phyloP scores from a whole-genome alignment of 2,113 vertebrate genomes.

The Propithecus coquereli region DNA sequence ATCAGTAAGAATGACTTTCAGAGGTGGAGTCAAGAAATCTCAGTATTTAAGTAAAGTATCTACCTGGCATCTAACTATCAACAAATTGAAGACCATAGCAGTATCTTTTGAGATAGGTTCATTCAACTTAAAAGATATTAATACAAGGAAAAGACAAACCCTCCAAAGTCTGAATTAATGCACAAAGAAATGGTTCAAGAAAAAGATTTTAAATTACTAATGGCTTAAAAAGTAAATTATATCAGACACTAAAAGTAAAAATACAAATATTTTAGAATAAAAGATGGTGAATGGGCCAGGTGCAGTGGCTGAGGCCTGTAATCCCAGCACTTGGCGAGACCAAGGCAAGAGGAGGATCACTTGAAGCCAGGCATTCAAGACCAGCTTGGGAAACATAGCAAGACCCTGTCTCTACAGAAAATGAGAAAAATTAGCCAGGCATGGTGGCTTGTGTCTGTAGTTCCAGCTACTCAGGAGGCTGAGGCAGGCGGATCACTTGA shows the following conservation, averaged over 20 bases:
- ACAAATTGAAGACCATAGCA: not conserved
- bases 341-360: no score
- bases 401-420: no score
- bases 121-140: not conserved
- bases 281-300: not conserved
- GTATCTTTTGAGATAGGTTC: not conserved
- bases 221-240: not conserved
- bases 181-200: not conserved
- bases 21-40: not conserved
- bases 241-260: conserved; percentile 1
- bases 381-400: no score
- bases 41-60: not conserved
- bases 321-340: no score
- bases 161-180: not conserved
- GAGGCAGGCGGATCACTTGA: no score
- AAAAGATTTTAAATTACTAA: conserved; percentile 12
- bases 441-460: no score
- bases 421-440: no score
- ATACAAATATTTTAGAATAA: not conserved
- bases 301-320: no score
- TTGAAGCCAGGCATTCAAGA: no score
- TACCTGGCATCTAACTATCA: not conserved
- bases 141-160: not conserved
- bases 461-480: no score
- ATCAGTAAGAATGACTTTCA: conserved; percentile 9